phyloP scores from a whole-genome alignment of 35 echinoderm and acorn worm genomes.

The Nesometra sesokonis region DNA sequence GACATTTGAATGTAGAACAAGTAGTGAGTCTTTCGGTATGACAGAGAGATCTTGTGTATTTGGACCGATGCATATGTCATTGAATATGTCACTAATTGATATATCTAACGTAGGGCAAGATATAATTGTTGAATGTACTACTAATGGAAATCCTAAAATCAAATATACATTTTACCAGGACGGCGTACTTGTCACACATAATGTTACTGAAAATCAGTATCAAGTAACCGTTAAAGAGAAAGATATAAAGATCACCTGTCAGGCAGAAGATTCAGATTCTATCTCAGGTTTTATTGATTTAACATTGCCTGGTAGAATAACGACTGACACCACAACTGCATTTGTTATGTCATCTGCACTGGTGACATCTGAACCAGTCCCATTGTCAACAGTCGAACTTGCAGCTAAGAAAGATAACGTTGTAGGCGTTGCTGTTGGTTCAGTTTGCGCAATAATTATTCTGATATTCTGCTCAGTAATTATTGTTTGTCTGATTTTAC shows the following conservation, averaged over 20 bases:
- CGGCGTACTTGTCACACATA: background rate
- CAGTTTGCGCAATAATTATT: background rate
- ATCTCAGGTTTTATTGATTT: background rate
- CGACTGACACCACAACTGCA: background rate
- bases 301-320: background rate
- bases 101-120: background rate
- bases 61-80: background rate
- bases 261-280: background rate
- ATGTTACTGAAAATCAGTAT: background rate
- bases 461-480: background rate
- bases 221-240: background rate
- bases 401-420: background rate
- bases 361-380: background rate
- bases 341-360: background rate
- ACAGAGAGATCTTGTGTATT: background rate
- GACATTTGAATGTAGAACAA: background rate
- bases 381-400: background rate
- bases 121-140: background rate
- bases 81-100: background rate
- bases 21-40: background rate
- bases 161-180: background rate
- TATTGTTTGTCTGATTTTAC: background rate
- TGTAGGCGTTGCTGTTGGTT: background rate
- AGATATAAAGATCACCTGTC: background rate
- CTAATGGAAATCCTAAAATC: background rate